phyloP scores from a whole-genome alignment of 2,888 invertebrate species.

The Catocala nupta region DNA sequence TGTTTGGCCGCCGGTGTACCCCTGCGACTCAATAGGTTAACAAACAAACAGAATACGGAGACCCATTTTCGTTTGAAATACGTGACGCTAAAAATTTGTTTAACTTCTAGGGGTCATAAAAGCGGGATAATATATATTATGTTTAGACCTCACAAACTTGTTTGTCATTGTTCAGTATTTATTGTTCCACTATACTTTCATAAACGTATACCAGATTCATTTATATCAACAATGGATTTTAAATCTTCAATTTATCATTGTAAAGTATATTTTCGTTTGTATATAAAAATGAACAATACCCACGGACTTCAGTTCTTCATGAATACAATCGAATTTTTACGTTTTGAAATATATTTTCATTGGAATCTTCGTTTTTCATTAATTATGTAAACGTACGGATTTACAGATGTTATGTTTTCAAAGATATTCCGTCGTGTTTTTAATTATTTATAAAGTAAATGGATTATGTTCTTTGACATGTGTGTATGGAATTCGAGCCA shows the following conservation, averaged over 20 bases:
- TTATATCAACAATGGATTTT: background rate
- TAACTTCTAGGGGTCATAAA: too few relatives aligned
- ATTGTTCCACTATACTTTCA: background rate
- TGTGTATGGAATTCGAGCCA: too few relatives aligned
- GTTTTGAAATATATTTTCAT: constrained; percentile 7
- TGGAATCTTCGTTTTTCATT: constrained; percentile 1
- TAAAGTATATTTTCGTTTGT: background rate
- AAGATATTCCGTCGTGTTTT: too few relatives aligned
- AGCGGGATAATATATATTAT: too few relatives aligned
- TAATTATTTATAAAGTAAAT: too few relatives aligned
- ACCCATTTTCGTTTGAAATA: too few relatives aligned
- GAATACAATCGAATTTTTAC: constrained; percentile 8
- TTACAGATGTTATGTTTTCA: background rate
- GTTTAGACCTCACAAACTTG: background rate
- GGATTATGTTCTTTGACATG: too few relatives aligned
- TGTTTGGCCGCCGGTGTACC: too few relatives aligned
- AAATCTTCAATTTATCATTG: background rate
- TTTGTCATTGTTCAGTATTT: constrained; percentile 7
- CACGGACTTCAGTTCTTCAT: background rate
- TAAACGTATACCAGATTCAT: background rate
- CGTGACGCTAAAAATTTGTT: too few relatives aligned
- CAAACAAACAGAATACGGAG: too few relatives aligned
- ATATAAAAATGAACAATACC: background rate
- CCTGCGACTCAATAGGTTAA: too few relatives aligned
- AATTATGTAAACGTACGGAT: background rate